phyloP scores from a whole-genome alignment of 1,140 invertebrate species.

The Lasioglossum baleicum region DNA sequence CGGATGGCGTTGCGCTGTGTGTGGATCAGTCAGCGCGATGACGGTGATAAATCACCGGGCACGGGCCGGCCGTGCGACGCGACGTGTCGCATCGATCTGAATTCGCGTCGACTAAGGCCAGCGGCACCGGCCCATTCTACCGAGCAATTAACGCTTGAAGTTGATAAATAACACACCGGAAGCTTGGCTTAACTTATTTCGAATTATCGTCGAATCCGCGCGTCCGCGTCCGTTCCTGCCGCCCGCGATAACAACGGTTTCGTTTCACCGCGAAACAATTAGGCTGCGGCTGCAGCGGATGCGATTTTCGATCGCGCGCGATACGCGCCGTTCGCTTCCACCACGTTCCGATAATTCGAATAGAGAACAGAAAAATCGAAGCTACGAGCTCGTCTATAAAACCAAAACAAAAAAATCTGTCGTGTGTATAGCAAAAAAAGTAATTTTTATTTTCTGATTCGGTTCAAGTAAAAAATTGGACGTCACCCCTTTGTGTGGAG shows the following conservation, averaged over 20 bases:
- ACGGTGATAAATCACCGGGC: slow-evolving; percentile 60
- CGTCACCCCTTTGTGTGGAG: too few relatives aligned
- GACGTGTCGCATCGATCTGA: slow-evolving; percentile 40
- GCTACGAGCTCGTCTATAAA: too few relatives aligned
- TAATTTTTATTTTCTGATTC: too few relatives aligned
- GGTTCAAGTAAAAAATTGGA: too few relatives aligned
- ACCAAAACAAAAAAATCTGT: too few relatives aligned
- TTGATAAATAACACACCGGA: slow-evolving; percentile 54
- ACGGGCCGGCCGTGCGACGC: too few relatives aligned
- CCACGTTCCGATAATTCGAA: too few relatives aligned
- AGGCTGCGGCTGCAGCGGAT: neutral
- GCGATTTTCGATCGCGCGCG: too few relatives aligned
- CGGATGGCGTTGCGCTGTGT: too few relatives aligned
- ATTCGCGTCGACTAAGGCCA: slow-evolving; percentile 36
- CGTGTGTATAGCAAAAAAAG: too few relatives aligned
- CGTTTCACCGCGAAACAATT: slow-evolving; percentile 11
- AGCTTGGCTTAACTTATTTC: slow-evolving; percentile 46
- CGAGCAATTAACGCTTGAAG: slow-evolving; percentile 52
- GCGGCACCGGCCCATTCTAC: slow-evolving; percentile 27
- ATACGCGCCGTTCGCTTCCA: too few relatives aligned
- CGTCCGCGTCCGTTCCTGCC: slow-evolving; percentile 11
- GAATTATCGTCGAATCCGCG: slow-evolving; percentile 33
- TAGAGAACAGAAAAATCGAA: too few relatives aligned
- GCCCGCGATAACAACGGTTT: neutral
- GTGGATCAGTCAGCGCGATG: slow-evolving; percentile 51